Base-by-base conservation (phyloP, 1,140 invertebrate species). In the Meloidogyne hapla region DNA sequence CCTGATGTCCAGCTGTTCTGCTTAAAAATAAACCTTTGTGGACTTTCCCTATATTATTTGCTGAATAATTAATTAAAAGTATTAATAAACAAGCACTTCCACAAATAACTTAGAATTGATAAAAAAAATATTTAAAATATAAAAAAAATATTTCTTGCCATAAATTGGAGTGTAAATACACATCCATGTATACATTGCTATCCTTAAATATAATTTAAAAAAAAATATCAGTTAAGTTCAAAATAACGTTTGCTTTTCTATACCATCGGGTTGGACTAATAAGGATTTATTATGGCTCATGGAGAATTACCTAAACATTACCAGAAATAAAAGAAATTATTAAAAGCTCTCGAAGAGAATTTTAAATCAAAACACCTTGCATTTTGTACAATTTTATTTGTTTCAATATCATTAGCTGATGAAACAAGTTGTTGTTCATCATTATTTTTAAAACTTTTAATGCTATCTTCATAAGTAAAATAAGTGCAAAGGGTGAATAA, bases 171-270 rank as follows among this genome's bases (percentile, higher is more conserved):
- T 74, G 56, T 85, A 80, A 61, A 85, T 75, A 77, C 87, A 80
- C n/a, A 84, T 77, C 33, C 85, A 75, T 67, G 75, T 80, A 69
- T 85, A 87, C 84, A 85, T 86, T 8, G 84, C 84, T 21, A 85
- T 78, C 48, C 74, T 69, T 15, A 63, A 38, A n/a, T 68, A 18
- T 33, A 40, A 12, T 15, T 38, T 26, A 65, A 42, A 66, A 4
- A 13, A 28, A 12, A 56, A 33, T 6, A 6, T 33, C 33, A 6
- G 33, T 33, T 33, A n/a, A n/a, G 33, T 33, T 33, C 4, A 33
- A 6, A 33, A n/a, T n/a, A n/a, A n/a, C n/a, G n/a, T n/a, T n/a
- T n/a, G n/a, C n/a, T n/a, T n/a, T n/a, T n/a, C n/a, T n/a, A n/a
- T n/a, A n/a, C n/a, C n/a, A n/a, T n/a, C n/a, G n/a, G n/a, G 33